Evolutionary conservation across 2,113 vertebrate species (phyloP).

Genomic region (Caloenas nicobarica): DNA sequence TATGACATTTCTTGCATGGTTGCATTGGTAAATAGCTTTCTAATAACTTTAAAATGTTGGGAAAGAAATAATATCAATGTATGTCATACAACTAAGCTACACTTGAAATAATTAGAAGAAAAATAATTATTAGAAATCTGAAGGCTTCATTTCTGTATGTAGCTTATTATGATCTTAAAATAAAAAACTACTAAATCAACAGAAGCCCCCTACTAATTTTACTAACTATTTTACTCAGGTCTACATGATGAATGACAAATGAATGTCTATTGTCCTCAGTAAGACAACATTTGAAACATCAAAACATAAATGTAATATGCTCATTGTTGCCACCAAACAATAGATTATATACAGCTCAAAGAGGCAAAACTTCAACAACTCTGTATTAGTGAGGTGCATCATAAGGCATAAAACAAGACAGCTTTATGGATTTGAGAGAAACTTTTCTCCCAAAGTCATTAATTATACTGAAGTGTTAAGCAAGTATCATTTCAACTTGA

Average conservation of each 20-base stretch:
- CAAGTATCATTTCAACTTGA: not conserved
- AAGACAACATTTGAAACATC: not conserved
- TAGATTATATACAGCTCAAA: not conserved
- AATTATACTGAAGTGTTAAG: slow-evolving; percentile 4
- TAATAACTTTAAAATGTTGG: slow-evolving; percentile 14
- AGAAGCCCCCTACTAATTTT: not conserved
- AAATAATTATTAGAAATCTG: not conserved
- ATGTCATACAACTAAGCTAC: not conserved
- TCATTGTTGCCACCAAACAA: not conserved
- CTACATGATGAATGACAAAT: not conserved
- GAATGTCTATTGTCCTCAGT: not conserved
- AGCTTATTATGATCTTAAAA: not conserved
- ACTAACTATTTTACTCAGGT: not conserved
- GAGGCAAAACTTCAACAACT: not conserved
- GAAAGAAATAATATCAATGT: not conserved
- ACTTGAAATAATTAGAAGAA: not conserved
- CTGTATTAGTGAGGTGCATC: not conserved
- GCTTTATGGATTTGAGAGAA: not conserved
- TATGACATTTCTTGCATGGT: not conserved
- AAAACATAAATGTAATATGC: not conserved
- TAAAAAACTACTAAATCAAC: not conserved
- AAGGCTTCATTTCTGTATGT: not conserved
- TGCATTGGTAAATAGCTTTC: not conserved
- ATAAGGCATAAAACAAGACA: not conserved
- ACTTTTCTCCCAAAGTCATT: not conserved